Evolutionary conservation across 2,797 vertebrate genomes (phyloP), one percentile per base, ranked within the genome.

Genomic region (Hippoglossus hippoglossus): DNA sequence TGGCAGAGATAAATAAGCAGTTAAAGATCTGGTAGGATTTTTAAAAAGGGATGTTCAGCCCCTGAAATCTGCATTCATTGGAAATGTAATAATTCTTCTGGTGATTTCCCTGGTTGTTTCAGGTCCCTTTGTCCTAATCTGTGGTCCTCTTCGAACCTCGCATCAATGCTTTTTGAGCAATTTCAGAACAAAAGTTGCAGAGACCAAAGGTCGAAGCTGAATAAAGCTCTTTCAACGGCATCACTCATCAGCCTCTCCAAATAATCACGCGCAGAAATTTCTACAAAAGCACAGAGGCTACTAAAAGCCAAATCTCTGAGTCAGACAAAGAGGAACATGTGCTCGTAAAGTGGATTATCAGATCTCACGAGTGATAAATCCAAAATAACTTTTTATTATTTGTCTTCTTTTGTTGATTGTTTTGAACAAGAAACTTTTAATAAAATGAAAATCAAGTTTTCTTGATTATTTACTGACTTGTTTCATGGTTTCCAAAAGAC

Each of bases 1-100:
- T 65, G 85, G 75, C 80, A 84, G 71, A 84, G 81, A 88, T 65
- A 56, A 87, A 87, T 81, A 80, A 75, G 69, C 54, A 64, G 71
- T 88, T 84, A 61, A 47, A 69, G 70, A 90, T 81, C 49, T 71
- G 19, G 25, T 61, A 57, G 79, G 81, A 73, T 80, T 85, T 53
- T 34, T 15, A 6, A 8, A 16, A 55, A 49, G 41, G 62, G 67
- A 79, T 79, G 70, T 86, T 80, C 63, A 70, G 49, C 67, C 46
- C 76, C 61, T 75, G 71, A 86, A 88, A 79, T 75, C 50, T 16
- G 22, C 61, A 67, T 31, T 67, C 57, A 73, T 81, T 67, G 75
- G 50, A 78, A 69, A 84, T 69, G 87, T 59, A 80, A 83, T 70
- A 2, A 71, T 73, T 82, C 66, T 22, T 77, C 51, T 50, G 10